phyloP scores from a whole-genome alignment of 2,797 vertebrate genomes.

The Monodelphis domestica region DNA sequence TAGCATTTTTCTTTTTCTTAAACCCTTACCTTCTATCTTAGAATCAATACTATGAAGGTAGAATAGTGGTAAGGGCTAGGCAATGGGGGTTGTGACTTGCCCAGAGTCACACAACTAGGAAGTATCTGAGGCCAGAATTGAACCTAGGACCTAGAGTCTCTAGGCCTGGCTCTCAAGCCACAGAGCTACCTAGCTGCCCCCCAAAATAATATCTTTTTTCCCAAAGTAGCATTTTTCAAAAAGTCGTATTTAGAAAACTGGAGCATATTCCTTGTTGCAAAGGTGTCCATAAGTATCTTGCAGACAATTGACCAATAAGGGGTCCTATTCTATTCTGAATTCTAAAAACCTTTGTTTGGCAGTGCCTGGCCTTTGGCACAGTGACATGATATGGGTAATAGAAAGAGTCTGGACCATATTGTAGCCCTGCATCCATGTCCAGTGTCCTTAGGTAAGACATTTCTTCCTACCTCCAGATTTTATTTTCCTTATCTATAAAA shows the following conservation, averaged over 20 bases:
- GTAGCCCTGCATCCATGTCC: constrained; percentile 2
- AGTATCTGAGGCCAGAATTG: too few relatives aligned
- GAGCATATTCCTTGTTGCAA: background rate
- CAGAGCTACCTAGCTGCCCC: too few relatives aligned
- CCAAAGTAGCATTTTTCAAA: background rate
- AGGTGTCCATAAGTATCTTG: background rate
- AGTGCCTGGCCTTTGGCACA: background rate
- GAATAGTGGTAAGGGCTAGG: too few relatives aligned
- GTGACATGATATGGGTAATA: constrained; percentile 12
- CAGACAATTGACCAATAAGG: background rate
- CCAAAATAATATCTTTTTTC: too few relatives aligned
- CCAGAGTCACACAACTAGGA: too few relatives aligned
- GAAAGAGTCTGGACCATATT: background rate
- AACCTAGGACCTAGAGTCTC: too few relatives aligned
- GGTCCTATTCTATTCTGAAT: background rate
- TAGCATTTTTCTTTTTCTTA: background rate
- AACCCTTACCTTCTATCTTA: too few relatives aligned
- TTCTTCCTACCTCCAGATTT: background rate
- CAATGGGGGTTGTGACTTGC: too few relatives aligned
- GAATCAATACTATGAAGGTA: too few relatives aligned
- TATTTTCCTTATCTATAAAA: constrained; percentile 18
- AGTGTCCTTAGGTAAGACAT: constrained; percentile 5
- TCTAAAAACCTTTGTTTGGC: constrained; percentile 8
- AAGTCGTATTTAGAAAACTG: background rate
- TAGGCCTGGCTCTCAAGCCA: too few relatives aligned